Conservation (phyloP, 1,140 invertebrate genomes). For the Neuroterus valhalla region DNA sequence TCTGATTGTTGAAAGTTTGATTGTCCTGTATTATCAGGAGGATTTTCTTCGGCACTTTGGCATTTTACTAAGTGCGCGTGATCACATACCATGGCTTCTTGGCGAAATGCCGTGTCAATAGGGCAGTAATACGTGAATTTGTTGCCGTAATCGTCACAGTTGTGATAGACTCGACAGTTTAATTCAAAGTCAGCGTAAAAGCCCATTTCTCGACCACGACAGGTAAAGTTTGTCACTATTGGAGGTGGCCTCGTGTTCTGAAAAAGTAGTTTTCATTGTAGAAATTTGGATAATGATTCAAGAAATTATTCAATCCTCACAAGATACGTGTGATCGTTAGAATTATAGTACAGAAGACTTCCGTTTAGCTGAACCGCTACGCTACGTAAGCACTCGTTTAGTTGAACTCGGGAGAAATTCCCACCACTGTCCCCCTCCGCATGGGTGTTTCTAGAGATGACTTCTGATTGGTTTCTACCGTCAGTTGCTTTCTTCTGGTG, state of each 20-base stretch:
- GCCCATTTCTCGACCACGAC: conserved; percentile 66
- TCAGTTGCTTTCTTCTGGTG: too few relatives aligned
- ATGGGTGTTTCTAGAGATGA: too few relatives aligned
- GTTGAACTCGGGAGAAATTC: too few relatives aligned
- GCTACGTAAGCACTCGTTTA: too few relatives aligned
- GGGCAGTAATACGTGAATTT: conserved; percentile 75
- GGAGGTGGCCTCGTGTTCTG: conserved; percentile 53
- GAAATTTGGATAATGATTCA: neutral
- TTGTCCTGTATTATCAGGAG: neutral
- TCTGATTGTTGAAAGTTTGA: conserved; percentile 23
- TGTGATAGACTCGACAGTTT: conserved; percentile 74
- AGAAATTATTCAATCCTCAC: too few relatives aligned
- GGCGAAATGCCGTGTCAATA: conserved; percentile 74
- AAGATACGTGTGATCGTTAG: too few relatives aligned
- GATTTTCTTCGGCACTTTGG: conserved; percentile 36
- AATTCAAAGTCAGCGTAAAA: conserved; percentile 75
- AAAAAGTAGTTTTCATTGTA: neutral
- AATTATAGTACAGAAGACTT: too few relatives aligned
- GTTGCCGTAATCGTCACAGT: conserved; percentile 72
- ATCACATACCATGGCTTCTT: conserved; percentile 75
- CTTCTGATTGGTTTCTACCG: too few relatives aligned
- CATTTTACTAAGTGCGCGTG: conserved; percentile 75
- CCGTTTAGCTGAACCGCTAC: too few relatives aligned
- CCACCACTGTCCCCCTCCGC: too few relatives aligned
- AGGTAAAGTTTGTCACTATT: conserved; percentile 63